Evolutionary conservation across 2,113 vertebrate genomes (phyloP).

Genomic region (Hyaena hyaena): DNA sequence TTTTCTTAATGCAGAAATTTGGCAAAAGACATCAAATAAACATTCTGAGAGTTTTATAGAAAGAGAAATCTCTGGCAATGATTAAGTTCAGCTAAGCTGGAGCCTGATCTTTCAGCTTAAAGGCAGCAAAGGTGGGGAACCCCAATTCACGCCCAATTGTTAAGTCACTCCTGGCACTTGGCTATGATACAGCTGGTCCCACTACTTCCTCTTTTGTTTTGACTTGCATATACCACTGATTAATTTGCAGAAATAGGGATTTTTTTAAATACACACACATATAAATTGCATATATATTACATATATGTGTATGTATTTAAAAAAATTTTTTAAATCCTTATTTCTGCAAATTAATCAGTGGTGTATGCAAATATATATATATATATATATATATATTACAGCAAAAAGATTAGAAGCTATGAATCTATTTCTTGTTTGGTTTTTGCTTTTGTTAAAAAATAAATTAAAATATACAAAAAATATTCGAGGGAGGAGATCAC

Average conservation of each 20-base stretch:
- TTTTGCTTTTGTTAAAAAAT: constrained; percentile 7
- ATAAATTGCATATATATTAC: background rate
- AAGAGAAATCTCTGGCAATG: background rate
- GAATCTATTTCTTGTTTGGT: background rate
- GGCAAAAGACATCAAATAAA: background rate
- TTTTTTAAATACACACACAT: background rate
- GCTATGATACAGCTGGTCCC: background rate
- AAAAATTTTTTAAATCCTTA: too few relatives aligned
- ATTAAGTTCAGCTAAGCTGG: background rate
- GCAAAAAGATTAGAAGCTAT: background rate
- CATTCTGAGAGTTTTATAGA: background rate
- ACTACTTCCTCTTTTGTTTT: constrained; percentile 39
- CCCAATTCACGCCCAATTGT: background rate
- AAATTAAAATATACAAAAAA: background rate
- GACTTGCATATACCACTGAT: background rate
- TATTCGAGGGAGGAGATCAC: background rate
- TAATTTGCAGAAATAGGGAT: background rate
- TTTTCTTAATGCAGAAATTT: constrained; percentile 34
- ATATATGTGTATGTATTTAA: too few relatives aligned
- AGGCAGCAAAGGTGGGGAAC: background rate
- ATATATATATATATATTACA: background rate
- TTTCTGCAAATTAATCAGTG: too few relatives aligned
- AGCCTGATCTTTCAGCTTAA: background rate
- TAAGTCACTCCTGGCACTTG: background rate
- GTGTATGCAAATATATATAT: too few relatives aligned